Base-by-base conservation (phyloP, 2,888 invertebrate species). In the Pandemis corylana region DNA sequence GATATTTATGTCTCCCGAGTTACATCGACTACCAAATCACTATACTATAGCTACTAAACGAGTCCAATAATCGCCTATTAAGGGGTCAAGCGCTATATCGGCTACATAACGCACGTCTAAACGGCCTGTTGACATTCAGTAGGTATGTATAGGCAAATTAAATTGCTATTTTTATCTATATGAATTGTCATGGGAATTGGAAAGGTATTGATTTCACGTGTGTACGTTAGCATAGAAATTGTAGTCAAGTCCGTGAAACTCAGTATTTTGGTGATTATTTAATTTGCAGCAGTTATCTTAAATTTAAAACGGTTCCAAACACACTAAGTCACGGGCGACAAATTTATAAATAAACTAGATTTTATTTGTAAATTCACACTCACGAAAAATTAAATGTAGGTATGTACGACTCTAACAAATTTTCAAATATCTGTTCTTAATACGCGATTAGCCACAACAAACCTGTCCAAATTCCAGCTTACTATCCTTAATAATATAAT, bases 1-100 rank as follows among this genome's bases (percentile, higher is more conserved):
- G 49, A 64, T 64, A 74, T 74, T 69, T 74, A 69, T 65, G 51
- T 42, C 64, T 42, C n/a, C 56, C 44, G 56, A 13, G 46, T 42
- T 56, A 63, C 68, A 70, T 59, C 63, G 73, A 70, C 70, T 74
- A 69, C 65, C 59, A 68, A 69, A 56, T 51, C 64, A 53, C 73
- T 73, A n/a, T n/a, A 65, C 68, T 66, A 65, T 49, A 36, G 65
- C 69, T 74, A 69, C 73, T 64, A 59, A 73, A 74, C 49, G 69
- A 44, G 42, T 70, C 15, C 15, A 51, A 74, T 74, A 53, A 53
- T 56, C 20, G 64, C 61, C 13, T 20, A 41, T 70, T 66, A 13
- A 41, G 65, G 44, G 62, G 65, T 49, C 72, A 67, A 46, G 20
- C 28, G 66, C 65, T 62, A 68, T 68, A 59, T 12, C 36, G 15